Evolutionary conservation across 2,797 vertebrate species (phyloP).

Genomic region (Hydrocynus forskahlii): DNA sequence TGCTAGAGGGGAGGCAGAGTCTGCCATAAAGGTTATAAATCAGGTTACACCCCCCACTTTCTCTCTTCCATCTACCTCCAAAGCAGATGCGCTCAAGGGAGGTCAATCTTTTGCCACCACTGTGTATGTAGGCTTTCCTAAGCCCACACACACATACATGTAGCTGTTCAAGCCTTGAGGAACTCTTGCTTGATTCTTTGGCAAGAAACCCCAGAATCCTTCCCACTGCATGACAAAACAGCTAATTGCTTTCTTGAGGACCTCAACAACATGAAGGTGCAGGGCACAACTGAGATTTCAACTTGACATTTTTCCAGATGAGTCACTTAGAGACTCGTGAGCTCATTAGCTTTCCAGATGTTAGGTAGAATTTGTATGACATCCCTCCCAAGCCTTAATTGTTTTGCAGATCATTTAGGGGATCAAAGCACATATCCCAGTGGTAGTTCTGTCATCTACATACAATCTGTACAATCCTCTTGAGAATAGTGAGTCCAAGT

Average conservation of each 20-base stretch:
- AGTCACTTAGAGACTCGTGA: neutral
- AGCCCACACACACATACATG: no score
- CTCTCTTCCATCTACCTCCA: no score
- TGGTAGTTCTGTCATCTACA: neutral
- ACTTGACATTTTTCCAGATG: slow-evolving; percentile 18
- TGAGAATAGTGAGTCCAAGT: slow-evolving; percentile 1
- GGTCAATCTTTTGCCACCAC: no score
- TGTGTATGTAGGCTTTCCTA: neutral
- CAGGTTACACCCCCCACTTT: no score
- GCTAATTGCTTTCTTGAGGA: slow-evolving; percentile 36
- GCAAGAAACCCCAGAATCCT: neutral
- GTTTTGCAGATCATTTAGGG: slow-evolving; percentile 1
- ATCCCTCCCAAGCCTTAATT: slow-evolving; percentile 3
- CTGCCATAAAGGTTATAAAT: no score
- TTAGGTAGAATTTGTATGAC: neutral
- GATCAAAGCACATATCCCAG: neutral
- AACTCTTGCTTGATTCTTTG: neutral
- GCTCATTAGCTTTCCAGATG: slow-evolving; percentile 22
- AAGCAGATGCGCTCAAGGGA: no score
- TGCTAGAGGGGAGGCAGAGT: no score
- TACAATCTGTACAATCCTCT: neutral
- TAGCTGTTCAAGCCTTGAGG: neutral
- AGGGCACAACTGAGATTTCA: slow-evolving; percentile 27
- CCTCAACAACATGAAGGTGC: neutral
- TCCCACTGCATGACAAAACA: neutral